Evolutionary conservation across 2,113 vertebrate genomes (phyloP).

Genomic region (Dipodomys ordii): DNA sequence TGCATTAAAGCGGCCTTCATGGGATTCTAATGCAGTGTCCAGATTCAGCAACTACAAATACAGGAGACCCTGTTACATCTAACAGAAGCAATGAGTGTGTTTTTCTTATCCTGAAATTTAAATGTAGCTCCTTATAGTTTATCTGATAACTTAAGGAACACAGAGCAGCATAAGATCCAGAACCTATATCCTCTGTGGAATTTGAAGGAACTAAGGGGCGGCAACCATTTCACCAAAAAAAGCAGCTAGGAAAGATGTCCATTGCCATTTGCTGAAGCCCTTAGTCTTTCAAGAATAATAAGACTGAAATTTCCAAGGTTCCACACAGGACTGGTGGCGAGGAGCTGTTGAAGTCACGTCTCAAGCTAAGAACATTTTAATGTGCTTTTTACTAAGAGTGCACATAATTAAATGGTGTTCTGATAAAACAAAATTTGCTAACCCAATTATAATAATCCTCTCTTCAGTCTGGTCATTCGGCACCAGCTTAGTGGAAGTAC

Average conservation of each 20-base stretch:
- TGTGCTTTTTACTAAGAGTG: not conserved
- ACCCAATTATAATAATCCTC: not conserved
- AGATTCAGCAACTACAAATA: not conserved
- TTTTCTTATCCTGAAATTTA: conserved; percentile 11
- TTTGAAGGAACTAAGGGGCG: not conserved
- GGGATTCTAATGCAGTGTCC: not conserved
- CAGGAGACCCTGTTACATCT: not conserved
- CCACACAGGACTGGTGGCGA: not conserved
- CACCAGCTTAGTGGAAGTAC: not conserved
- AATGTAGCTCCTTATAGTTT: not conserved
- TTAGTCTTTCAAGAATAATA: not conserved
- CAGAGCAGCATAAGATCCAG: not conserved
- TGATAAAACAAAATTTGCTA: not conserved
- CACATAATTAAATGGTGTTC: conserved; percentile 34
- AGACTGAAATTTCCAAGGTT: not conserved
- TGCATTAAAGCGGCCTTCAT: not conserved
- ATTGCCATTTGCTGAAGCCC: not conserved
- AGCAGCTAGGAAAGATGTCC: not conserved
- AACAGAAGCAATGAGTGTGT: not conserved
- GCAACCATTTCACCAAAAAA: not conserved
- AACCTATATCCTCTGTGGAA: not conserved
- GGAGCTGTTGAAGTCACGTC: not conserved
- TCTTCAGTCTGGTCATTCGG: not conserved
- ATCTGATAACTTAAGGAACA: not conserved
- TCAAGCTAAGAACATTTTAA: not conserved